Evolutionary conservation across 1,140 invertebrate species (phyloP).

Genomic region (Drosophila bifasciata): DNA sequence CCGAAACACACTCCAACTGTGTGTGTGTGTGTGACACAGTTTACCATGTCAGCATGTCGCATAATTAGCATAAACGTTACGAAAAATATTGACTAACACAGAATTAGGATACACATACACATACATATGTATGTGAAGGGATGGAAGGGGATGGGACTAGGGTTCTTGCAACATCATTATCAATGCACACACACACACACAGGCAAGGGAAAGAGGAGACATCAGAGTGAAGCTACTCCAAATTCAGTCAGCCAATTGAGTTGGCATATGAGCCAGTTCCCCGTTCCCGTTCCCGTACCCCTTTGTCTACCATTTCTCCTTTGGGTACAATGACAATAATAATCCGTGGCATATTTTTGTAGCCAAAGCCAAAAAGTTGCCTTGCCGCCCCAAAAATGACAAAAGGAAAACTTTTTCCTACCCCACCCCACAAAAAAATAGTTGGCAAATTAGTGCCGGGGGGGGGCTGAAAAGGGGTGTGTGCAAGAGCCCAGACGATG

Average conservation of each 20-base stretch:
- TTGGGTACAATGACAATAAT: constrained; percentile 38
- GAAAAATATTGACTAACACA: constrained; percentile 72
- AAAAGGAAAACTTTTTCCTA: constrained; percentile 66
- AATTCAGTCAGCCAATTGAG: constrained; percentile 25
- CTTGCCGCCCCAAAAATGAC: constrained; percentile 35
- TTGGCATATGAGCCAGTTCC: constrained; percentile 9
- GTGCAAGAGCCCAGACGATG: not conserved
- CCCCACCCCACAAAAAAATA: constrained; percentile 34
- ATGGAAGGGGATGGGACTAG: no score
- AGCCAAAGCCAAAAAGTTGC: constrained; percentile 54
- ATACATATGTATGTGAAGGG: no score
- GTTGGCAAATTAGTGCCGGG: constrained; percentile 71
- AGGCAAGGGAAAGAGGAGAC: constrained; percentile 11
- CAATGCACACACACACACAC: constrained; percentile 27
- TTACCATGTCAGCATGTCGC: constrained; percentile 68
- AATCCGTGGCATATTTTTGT: constrained; percentile 68
- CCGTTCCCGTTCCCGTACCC: not conserved
- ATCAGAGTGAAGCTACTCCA: not conserved
- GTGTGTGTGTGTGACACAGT: constrained; percentile 51
- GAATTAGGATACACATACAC: no score
- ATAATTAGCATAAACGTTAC: constrained; percentile 77
- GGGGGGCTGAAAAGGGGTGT: not conserved
- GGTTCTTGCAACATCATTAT: constrained; percentile 3
- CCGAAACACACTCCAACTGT: constrained; percentile 5
- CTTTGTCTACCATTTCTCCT: no score